Evolutionary conservation across 2,113 vertebrate species (phyloP).

Genomic region (Salvelinus fontinalis): DNA sequence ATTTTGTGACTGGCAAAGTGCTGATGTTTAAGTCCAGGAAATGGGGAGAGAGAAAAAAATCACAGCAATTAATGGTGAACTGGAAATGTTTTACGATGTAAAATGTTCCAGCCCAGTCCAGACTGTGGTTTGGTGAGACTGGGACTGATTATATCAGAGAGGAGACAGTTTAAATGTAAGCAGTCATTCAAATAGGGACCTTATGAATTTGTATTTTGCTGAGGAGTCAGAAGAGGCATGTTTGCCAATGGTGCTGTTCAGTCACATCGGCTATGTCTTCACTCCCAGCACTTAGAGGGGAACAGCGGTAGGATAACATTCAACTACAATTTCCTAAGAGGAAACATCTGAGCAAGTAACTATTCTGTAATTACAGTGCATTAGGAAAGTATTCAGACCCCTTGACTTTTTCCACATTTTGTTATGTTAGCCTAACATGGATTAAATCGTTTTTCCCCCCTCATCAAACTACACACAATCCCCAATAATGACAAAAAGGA

Average conservation of each 20-base stretch:
- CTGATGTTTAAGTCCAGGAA: conserved; percentile 17
- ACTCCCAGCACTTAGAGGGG: too few relatives aligned
- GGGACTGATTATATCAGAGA: conserved; percentile 7
- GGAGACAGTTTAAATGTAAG: conserved; percentile 19
- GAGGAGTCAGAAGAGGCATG: neutral
- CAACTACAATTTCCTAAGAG: neutral
- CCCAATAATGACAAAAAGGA: too few relatives aligned
- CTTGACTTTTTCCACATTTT: neutral
- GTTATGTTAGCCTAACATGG: neutral
- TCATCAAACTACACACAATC: too few relatives aligned
- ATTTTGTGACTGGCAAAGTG: conserved; percentile 23
- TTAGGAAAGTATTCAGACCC: neutral
- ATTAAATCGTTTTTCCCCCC: neutral
- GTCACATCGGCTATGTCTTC: neutral
- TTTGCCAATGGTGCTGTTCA: neutral
- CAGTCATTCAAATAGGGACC: neutral
- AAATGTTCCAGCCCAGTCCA: conserved; percentile 3
- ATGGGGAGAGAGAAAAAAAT: conserved; percentile 4
- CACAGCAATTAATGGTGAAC: conserved; percentile 38
- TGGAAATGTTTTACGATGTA: conserved; percentile 37
- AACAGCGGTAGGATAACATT: neutral
- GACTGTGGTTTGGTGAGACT: conserved; percentile 29
- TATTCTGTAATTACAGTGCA: neutral
- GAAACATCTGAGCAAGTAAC: neutral
- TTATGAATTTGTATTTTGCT: conserved; percentile 1